A percentile compares a stretch with the other conserved stretches of the same genome.
Evolutionary conservation across 2,113 vertebrate genomes (phyloP).

Genomic region (Amphiprion ocellaris): DNA sequence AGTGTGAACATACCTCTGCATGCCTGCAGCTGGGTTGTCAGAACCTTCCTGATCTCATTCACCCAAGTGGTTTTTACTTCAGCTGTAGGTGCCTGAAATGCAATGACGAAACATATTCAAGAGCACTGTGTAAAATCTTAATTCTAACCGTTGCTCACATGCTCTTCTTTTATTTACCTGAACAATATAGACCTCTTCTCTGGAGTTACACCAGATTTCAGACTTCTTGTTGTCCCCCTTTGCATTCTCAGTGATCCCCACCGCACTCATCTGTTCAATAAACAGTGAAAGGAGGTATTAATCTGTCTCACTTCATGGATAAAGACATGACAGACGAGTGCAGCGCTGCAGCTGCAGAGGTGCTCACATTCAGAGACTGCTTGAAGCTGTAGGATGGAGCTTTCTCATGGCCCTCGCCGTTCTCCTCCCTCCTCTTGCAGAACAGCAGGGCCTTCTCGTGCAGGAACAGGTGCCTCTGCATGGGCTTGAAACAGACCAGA

Average conservation of each 20-base stretch:
- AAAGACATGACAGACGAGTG: not conserved
- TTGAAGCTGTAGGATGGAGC: slow-evolving; percentile 99
- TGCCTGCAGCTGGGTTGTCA: slow-evolving; percentile 95
- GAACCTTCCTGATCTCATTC: slow-evolving; percentile 95
- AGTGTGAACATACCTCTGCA: slow-evolving; percentile 87
- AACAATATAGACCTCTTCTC: slow-evolving; percentile 97
- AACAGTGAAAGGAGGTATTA: slow-evolving; percentile 6
- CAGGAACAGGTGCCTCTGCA: slow-evolving; percentile 98
- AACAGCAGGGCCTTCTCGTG: slow-evolving; percentile 96
- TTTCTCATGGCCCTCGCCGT: slow-evolving; percentile 96
- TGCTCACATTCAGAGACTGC: slow-evolving; percentile 92
- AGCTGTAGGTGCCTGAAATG: slow-evolving; percentile 88
- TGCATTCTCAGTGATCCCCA: slow-evolving; percentile 97
- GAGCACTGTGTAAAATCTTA: not conserved
- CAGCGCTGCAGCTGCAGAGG: too few species aligned
- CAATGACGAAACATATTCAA: not conserved
- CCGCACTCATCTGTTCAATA: slow-evolving; percentile 91
- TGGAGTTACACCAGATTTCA: slow-evolving; percentile 97
- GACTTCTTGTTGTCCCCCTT: slow-evolving; percentile 98
- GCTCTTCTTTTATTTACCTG: slow-evolving; percentile 85
- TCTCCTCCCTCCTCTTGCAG: slow-evolving; percentile 97
- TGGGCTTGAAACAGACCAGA: slow-evolving; percentile 97
- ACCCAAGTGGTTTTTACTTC: slow-evolving; percentile 97
- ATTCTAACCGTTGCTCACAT: not conserved
- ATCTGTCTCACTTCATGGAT: not conserved